Evolutionary conservation across 92 coral and sea anemone species (phyloP), one percentile per base, ranked within the genome.

Genomic region (Epizoanthus stellaris): DNA sequence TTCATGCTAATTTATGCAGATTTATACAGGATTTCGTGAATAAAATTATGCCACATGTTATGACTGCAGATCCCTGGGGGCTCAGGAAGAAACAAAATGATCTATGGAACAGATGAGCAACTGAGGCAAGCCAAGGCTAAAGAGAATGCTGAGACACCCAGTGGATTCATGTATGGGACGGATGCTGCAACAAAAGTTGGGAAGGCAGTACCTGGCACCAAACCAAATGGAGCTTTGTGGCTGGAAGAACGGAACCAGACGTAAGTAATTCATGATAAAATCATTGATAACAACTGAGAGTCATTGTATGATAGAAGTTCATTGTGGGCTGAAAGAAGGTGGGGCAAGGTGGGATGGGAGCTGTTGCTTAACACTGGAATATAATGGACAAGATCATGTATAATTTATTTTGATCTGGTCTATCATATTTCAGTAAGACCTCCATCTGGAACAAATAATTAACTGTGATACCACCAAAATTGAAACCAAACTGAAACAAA

Each of bases 161-260:
- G 59, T 60, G 97, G 97, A 56, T 97, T 97, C 69, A 72, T 94
- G 83, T 97, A 94, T 79, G 98, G 99, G 34, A 87, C 99, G 17
- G 89, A 91, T 64, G 98, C 97, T 54, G 95, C 98, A 17, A 93
- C 94, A 39, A 89, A 85, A 58, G 98, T 93, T 53, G 98, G 98
- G 42, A 89, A 82, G 67, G 86, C 84, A 12, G 71, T 67, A 45
- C 90, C 97, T 20, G 88, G 86, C 13, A 80, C 90, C 11, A 91
- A 89, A 77, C 99, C 98, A 13, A 97, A 97, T 74, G 90, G 91
- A 70, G 88, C 91, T 23, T 66, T 97, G 82, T 81, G 82, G 87
- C 91, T 94, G 75, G 99, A 93, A 49, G 86, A 89, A 80, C 86
- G 93, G 82, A 91, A 87, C 94, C 90, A 76, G 90, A 97, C 73